Percentiles rank a stretch among this genome's conserved stretches.
Conservation (phyloP, 2,888 invertebrate species). For the Muschampia plurimacula region DNA sequence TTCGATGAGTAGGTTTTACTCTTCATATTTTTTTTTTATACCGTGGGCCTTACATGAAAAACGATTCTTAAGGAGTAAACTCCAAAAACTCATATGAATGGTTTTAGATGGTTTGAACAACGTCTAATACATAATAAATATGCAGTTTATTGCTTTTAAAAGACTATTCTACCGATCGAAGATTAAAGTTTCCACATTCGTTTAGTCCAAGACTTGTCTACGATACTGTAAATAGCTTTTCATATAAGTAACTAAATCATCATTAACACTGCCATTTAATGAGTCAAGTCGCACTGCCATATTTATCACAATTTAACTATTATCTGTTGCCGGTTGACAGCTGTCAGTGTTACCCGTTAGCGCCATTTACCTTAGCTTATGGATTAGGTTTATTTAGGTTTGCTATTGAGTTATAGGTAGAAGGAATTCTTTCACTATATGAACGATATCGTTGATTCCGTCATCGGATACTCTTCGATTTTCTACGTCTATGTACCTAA, state of each 20-base stretch:
- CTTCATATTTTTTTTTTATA: too few relatives aligned
- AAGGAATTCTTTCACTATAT: conserved; percentile 44
- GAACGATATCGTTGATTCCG: conserved; percentile 28
- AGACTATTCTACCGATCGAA: not conserved
- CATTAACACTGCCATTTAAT: conserved; percentile 45
- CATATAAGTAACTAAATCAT: conserved; percentile 12
- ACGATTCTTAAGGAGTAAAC: too few relatives aligned
- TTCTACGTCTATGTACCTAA: not conserved
- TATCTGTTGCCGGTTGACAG: conserved; percentile 47
- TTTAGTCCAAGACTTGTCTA: not conserved
- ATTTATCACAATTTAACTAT: conserved; percentile 34
- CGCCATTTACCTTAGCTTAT: conserved; percentile 29
- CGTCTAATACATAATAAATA: too few relatives aligned
- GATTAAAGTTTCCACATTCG: not conserved
- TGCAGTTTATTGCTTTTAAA: too few relatives aligned
- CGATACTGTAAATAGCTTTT: conserved; percentile 27
- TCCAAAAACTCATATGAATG: too few relatives aligned
- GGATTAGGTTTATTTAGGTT: conserved; percentile 23
- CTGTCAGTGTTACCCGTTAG: conserved; percentile 46
- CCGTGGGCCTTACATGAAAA: too few relatives aligned
- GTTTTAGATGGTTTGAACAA: too few relatives aligned
- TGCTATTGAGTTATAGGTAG: conserved; percentile 19
- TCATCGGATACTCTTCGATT: conserved; percentile 23
- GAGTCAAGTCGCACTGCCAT: conserved; percentile 49
- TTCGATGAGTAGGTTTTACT: too few relatives aligned